Evolutionary conservation across 2,888 invertebrate species (phyloP).

Genomic region (Hartigia nigra): DNA sequence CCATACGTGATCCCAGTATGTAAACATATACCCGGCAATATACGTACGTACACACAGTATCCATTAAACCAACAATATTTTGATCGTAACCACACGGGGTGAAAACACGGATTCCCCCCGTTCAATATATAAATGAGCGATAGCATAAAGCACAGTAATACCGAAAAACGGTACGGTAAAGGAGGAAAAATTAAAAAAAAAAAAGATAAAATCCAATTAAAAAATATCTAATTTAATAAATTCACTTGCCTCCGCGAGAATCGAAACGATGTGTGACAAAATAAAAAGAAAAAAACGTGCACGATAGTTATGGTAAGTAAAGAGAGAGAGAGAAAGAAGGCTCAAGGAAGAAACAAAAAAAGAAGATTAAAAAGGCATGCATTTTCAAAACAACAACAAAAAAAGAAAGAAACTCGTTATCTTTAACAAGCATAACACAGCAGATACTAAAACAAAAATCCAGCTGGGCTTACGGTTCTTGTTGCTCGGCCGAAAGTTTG

Average conservation of each 20-base stretch:
- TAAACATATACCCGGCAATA: background rate
- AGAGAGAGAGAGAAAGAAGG: background rate
- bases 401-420: background rate
- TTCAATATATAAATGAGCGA: background rate
- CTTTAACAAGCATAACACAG: background rate
- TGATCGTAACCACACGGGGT: background rate
- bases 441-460: background rate
- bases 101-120: background rate
- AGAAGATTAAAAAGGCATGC: too few relatives aligned
- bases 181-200: too few relatives aligned
- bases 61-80: background rate
- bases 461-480: background rate
- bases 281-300: too few relatives aligned
- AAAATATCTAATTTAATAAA: background rate
- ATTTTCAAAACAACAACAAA: background rate
- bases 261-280: background rate
- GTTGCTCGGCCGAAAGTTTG: background rate
- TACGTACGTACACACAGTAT: background rate
- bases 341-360: background rate
- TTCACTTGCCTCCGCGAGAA: background rate
- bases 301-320: too few relatives aligned
- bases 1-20: background rate
- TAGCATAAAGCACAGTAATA: background rate
- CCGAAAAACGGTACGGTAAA: too few relatives aligned
- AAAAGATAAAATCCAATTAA: too few relatives aligned